A percentile compares a stretch with the other conserved stretches of the same genome.
These are phyloP conservation scores for Diphyllodes magnificus DNA, from an alignment of 2,113 vertebrate genomes.

Conservation along the genomic window DNA sequence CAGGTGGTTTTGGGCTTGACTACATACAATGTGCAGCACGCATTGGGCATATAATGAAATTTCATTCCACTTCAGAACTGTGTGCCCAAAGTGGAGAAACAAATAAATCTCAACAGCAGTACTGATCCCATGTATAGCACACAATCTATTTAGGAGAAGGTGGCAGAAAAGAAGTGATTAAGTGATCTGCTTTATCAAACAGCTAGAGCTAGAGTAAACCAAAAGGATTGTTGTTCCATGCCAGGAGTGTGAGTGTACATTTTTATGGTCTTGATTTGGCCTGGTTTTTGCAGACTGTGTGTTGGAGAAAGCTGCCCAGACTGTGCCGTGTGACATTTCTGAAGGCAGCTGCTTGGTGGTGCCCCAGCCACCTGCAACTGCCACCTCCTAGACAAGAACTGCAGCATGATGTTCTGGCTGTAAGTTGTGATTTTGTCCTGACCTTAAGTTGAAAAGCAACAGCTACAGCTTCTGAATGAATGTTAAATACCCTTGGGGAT, in stretches of 20 bases:
- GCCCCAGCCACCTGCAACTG: not conserved
- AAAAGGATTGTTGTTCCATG: not conserved
- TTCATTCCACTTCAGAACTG: not conserved
- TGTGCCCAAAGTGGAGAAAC: not conserved
- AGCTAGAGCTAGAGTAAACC: not conserved
- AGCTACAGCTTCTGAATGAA: not conserved
- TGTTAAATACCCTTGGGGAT: constrained; percentile 5
- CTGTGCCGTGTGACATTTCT: not conserved
- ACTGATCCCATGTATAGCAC: not conserved
- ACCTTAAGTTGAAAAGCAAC: not conserved
- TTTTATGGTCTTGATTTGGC: not conserved
- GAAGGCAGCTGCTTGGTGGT: not conserved
- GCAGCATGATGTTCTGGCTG: not conserved
- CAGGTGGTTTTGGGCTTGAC: not conserved
- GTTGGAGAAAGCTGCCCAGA: not conserved
- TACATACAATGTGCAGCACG: fast-evolving
- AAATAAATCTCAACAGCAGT: not conserved
- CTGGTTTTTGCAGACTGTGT: not conserved
- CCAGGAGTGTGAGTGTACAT: not conserved
- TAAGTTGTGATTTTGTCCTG: not conserved
- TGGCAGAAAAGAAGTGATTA: not conserved
- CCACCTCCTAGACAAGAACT: not conserved
- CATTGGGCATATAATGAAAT: not conserved
- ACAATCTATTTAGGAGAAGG: not conserved
- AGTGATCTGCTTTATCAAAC: not conserved